Evolutionary conservation across 2,797 vertebrate species (phyloP).

Genomic region (Antrozous pallidus): DNA sequence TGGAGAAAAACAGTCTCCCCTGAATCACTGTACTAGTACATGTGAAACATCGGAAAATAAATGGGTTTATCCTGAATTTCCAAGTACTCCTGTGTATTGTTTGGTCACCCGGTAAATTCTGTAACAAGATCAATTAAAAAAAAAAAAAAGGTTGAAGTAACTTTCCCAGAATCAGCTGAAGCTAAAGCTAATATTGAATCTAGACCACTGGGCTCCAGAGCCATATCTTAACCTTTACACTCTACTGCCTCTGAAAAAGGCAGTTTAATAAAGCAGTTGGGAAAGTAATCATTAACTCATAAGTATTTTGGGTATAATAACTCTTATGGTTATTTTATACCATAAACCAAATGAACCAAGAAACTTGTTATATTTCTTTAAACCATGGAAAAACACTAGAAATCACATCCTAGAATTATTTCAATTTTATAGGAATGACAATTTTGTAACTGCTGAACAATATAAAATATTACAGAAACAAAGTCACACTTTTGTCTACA

Average conservation of each 20-base stretch:
- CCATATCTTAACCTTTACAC: not conserved
- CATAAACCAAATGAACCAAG: conserved; percentile 32
- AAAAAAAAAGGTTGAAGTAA: not conserved
- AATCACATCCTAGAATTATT: conserved; percentile 14
- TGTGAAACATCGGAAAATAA: too few species aligned
- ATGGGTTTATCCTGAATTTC: too few species aligned
- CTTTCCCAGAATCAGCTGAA: not conserved
- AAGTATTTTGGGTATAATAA: conserved; percentile 31
- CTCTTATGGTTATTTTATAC: conserved; percentile 33
- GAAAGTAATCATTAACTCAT: conserved; percentile 54
- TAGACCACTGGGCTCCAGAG: not conserved
- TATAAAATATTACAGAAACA: not conserved
- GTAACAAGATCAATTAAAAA: not conserved
- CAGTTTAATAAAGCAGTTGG: conserved; percentile 44
- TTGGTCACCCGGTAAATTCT: too few species aligned
- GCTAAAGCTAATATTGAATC: not conserved
- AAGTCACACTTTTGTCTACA: conserved; percentile 3
- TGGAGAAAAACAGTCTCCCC: too few species aligned
- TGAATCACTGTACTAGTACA: too few species aligned
- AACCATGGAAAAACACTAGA: conserved; percentile 25
- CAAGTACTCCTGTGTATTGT: too few species aligned
- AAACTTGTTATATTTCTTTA: conserved; percentile 23
- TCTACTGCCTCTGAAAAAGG: conserved; percentile 21
- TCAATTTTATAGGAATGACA: not conserved
- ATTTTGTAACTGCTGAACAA: conserved; percentile 40